Conservation (phyloP, 2,113 vertebrate species). For the Corapipo altera region DNA sequence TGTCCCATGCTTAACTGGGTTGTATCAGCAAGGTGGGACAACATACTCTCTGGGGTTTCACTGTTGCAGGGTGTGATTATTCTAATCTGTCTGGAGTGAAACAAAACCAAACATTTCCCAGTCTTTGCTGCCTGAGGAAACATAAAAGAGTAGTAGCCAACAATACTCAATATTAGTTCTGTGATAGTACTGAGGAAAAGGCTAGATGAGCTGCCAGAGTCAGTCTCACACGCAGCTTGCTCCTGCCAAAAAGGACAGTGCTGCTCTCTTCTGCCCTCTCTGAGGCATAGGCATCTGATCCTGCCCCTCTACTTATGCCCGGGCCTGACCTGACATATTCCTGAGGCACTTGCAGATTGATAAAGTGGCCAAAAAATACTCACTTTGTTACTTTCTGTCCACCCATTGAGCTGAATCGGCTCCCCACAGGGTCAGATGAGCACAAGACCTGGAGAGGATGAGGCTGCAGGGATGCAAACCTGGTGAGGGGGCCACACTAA, state of each 20-base stretch:
- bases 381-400: background rate
- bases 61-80: background rate
- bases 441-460: background rate
- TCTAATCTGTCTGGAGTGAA: background rate
- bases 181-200: background rate
- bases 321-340: background rate
- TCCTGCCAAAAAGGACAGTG: background rate
- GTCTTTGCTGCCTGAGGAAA: background rate
- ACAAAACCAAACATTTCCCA: background rate
- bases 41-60: background rate
- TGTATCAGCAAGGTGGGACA: background rate
- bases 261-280: background rate
- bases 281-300: rapidly evolving
- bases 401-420: background rate
- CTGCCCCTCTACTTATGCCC: background rate
- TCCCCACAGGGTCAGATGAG: background rate
- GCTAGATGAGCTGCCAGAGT: background rate
- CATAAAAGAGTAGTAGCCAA: background rate
- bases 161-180: background rate
- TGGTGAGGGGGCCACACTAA: background rate
- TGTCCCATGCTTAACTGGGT: background rate
- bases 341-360: background rate
- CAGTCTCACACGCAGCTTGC: background rate
- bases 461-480: background rate
- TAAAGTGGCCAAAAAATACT: background rate